These are phyloP conservation scores for Hyla sarda DNA, from an alignment of 2,113 vertebrate species.

Conservation along the genomic window DNA sequence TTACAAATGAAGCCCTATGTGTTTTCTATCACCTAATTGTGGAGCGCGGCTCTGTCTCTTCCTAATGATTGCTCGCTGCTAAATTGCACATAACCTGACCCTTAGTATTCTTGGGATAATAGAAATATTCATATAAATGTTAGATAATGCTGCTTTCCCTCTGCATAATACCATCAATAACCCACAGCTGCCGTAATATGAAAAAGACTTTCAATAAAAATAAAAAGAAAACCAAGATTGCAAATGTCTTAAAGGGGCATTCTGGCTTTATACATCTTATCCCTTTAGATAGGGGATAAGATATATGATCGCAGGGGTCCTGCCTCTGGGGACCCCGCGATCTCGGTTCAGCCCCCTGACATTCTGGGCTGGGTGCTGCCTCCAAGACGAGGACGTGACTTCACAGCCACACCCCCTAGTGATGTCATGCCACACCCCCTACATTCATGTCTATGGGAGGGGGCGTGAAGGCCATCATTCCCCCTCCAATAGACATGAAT, in stretches of 20 bases:
- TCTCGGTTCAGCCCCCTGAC: no score
- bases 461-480: no score
- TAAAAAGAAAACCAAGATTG: not conserved
- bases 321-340: no score
- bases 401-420: no score
- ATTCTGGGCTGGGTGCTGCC: no score
- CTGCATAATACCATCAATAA: not conserved
- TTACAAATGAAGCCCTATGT: conserved; percentile 22
- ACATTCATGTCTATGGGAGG: no score
- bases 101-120: not conserved
- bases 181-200: not conserved
- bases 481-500: no score
- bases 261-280: no score
- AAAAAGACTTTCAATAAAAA: not conserved
- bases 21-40: not conserved
- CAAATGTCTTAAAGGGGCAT: conserved; percentile 15
- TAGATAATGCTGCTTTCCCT: not conserved
- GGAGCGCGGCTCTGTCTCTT: not conserved
- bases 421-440: no score
- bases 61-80: conserved; percentile 14
- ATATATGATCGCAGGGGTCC: no score
- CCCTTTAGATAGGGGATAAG: no score
- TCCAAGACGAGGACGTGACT: no score
- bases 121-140: conserved; percentile 6
- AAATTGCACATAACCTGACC: conserved; percentile 30